Percentiles rank a stretch among this genome's conserved stretches.
These are phyloP conservation scores for Zaprionus vittiger DNA, from an alignment of 1,140 invertebrate genomes.

Conservation along the genomic window DNA sequence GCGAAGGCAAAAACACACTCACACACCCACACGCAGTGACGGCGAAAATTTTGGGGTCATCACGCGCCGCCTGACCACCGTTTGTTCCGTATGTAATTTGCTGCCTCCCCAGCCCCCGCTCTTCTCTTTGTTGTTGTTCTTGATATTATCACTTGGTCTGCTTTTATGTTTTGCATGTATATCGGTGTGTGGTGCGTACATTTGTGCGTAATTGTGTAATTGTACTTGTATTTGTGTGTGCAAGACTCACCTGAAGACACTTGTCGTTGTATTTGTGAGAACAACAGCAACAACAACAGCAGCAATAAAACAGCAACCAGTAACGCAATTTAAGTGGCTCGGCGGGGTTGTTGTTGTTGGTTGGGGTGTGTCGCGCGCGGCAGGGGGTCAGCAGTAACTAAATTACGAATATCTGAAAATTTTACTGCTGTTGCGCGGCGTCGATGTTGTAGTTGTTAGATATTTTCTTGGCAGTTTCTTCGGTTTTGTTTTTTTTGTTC, in stretches of 20 bases:
- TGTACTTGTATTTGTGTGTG: slow-evolving; percentile 32
- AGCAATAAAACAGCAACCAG: slow-evolving; percentile 23
- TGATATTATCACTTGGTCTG: slow-evolving; percentile 17
- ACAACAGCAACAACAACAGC: slow-evolving; percentile 27
- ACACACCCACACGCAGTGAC: not conserved
- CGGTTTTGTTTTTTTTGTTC: slow-evolving; percentile 21
- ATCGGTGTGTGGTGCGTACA: slow-evolving; percentile 2
- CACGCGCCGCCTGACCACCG: slow-evolving; percentile 24
- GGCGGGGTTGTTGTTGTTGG: slow-evolving; percentile 25
- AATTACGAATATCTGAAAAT: slow-evolving; percentile 51
- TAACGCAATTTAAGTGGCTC: slow-evolving; percentile 43
- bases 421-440: slow-evolving; percentile 33
- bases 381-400: slow-evolving; percentile 38
- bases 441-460: slow-evolving; percentile 12
- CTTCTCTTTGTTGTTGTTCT: slow-evolving; percentile 8
- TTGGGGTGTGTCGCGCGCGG: slow-evolving; percentile 16
- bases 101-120: not conserved
- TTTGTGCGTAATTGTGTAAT: slow-evolving; percentile 16
- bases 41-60: slow-evolving; percentile 23
- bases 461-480: slow-evolving; percentile 40
- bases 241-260: slow-evolving; percentile 72
- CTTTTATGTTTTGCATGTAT: slow-evolving; percentile 10
- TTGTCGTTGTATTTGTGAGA: slow-evolving; percentile 53
- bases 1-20: not conserved
- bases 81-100: not conserved